Evolutionary conservation across 2,797 vertebrate species (phyloP), one percentile per base, ranked within the genome.

Genomic region (Chloroceryle inda): DNA sequence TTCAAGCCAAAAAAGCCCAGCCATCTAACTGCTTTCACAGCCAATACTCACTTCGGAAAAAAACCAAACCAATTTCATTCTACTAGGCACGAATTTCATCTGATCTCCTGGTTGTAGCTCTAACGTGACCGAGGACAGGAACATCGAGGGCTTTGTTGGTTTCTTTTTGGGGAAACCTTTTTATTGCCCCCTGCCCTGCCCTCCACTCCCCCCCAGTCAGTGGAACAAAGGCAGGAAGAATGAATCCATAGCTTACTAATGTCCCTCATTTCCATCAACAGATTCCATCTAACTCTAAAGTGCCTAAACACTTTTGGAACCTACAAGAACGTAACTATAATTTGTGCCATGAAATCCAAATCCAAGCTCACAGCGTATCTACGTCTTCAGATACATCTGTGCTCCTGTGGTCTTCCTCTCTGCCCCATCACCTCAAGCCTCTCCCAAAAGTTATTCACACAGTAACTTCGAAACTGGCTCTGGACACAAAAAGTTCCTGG

Each of bases 1-100:
- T 90, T 94, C 91, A 94, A 94, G 77, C 26, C 79, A 78, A 92
- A 95, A 89, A 17, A 47, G 62, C 44, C 73, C 90, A 81, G 61
- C 56, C 86, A 73, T 33, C 68, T 59, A 77, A 50, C 66, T 97
- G 93, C 98, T 98, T 97, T 96, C 96, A 97, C 11, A 96, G 95
- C 85, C 91, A 97, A 96, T 66, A 96, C 92, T 81, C 93, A 94
- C 77, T 56, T 22, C 95, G 93, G 96, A 94, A 96, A 91, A 94
- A 47, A 50, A 50, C 59, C 86, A 67, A 94, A 82, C 61, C 93
- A 83, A 77, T 88, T 92, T 86, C 53, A 64, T 75, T 89, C 84
- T 74, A 37, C 78, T 62, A 85, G 87, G 76, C 45, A 27, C 2
- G 59, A 91, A 93, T 72, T 93, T 93, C 58, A 90, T 74, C 93